A percentile compares a stretch with the other conserved stretches of the same genome.
Evolutionary conservation across 2,888 invertebrate genomes (phyloP).

Genomic region (Heteropelma amictum): DNA sequence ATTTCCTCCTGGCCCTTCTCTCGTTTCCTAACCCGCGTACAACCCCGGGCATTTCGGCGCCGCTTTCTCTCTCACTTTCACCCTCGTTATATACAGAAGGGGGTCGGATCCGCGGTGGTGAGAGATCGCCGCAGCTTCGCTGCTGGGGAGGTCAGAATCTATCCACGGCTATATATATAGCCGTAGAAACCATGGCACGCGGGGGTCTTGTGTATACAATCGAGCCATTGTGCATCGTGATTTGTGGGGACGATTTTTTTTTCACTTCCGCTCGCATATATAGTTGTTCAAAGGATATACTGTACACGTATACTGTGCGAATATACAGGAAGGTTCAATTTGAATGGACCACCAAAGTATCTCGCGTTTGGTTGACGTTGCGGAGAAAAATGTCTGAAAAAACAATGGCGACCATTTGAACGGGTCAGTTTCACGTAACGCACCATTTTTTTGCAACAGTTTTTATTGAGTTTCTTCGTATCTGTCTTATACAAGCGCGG

Average conservation of each 20-base stretch:
- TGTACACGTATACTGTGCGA: background rate
- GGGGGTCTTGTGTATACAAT: constrained; percentile 71
- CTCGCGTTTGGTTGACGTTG: too few relatives aligned
- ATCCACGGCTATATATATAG: constrained; percentile 18
- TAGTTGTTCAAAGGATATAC: constrained; percentile 32
- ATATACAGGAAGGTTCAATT: too few relatives aligned
- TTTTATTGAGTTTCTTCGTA: too few relatives aligned
- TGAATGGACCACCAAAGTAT: background rate
- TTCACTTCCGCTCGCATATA: constrained; percentile 69
- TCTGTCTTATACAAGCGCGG: too few relatives aligned
- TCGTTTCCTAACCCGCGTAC: constrained; percentile 50
- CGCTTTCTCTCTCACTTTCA: constrained; percentile 39
- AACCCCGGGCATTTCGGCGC: constrained; percentile 36
- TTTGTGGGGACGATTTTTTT: constrained; percentile 77
- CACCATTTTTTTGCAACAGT: too few relatives aligned
- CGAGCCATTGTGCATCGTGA: constrained; percentile 76
- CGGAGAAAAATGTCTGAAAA: too few relatives aligned
- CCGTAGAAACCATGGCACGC: constrained; percentile 57
- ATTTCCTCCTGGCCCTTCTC: constrained; percentile 69
- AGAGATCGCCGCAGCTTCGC: constrained; percentile 61
- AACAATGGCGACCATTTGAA: too few relatives aligned
- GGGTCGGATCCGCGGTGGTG: constrained; percentile 15
- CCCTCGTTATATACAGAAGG: constrained; percentile 24
- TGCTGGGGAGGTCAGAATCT: constrained; percentile 60
- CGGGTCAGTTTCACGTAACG: too few relatives aligned